Evolutionary conservation across 2,888 invertebrate genomes (phyloP), one percentile per base, ranked within the genome.

Genomic region (Agriopis leucophaearia): DNA sequence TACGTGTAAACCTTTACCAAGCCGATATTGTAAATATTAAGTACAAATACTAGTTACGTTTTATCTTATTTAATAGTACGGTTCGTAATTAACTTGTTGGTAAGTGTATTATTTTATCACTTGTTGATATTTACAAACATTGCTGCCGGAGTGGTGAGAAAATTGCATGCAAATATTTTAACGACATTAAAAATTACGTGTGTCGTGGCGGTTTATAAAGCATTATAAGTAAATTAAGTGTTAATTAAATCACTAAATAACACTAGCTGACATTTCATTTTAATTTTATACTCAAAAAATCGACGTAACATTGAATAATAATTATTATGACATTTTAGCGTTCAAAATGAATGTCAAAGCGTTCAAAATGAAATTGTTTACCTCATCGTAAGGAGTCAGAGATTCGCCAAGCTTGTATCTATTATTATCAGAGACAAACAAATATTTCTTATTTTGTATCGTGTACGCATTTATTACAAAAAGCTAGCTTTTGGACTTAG

Each of bases 1-100:
- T 78, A 78, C 75, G 73, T 70, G 79, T 69, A 73, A 73, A 73
- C 82, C 82, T 82, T 83, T 82, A 78, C 76, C 74, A 65, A 60
- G n/a, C 54, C 59, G 15, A 57, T 51, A 36, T n/a, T 55, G 40
- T 42, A 13, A 55, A 42, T 38, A 16, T 6, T 40, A 16, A 10
- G n/a, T 27, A 54, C 15, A 10, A 38, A 16, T 54, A 54, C 36
- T 7, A 38, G 13, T 7, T 50, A 50, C 27, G 27, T 27, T 27
- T 12, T 51, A 35, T 1, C 13, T 35, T 13, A 35, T 6, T 35
- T n/a, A 51, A 7, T 51, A 3, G 4, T 13, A 16, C 12, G 7
- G 5, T 15, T 35, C 9, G 0, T 63, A 52, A 68, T 66, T 62
- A 62, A 59, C 47, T 67, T 58, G 54, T 45, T 56, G 52, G 18